Base-by-base conservation (phyloP, 2,888 invertebrate genomes). In the Chalcosyrphus nemorum region DNA sequence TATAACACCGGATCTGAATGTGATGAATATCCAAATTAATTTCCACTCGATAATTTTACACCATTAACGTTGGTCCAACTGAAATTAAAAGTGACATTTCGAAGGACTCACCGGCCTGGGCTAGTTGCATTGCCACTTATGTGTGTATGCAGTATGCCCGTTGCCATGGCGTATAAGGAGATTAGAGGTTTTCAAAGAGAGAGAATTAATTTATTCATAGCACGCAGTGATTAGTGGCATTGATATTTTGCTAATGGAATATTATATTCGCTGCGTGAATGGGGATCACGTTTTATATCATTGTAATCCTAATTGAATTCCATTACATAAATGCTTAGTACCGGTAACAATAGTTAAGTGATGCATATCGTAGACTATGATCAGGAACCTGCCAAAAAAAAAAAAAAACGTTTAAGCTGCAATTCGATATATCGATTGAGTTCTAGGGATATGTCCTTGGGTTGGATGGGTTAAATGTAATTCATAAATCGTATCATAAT, bases 231-330 rank as follows among this genome's bases (percentile, higher is more conserved):
- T 84, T 84, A 84, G 74, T 65, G 80, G 66, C 68, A 80, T 84
- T 84, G 82, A 77, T 84, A 84, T 74, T 77, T 72, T 54, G 78
- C 77, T 84, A 84, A 84, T 84, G 78, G 84, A 80, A 84, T 84
- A 84, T 74, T 80, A 84, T 82, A 74, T 84, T 77, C 43, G 66
- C 61, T 65, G 54, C 29, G 35, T 63, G 72, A 77, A 63, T 47
- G 68, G 45, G 21, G 72, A 66, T 72, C 82, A 82, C 72, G 77
- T 77, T 77, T 68, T 54, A 61, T 65, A 61, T 65, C 45, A 72
- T 61, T 74, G 82, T 82, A 82, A 82, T 82, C 82, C 82, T 82
- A 84, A 84, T 84, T 84, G 74, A 68, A 84, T 84, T 84, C 59
- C 11, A 50, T 84, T 75, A 84, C 72, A 74, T 77, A 59, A 77